Evolutionary conservation across 2,888 invertebrate species (phyloP).

Genomic region (Agriopis aurantiaria): DNA sequence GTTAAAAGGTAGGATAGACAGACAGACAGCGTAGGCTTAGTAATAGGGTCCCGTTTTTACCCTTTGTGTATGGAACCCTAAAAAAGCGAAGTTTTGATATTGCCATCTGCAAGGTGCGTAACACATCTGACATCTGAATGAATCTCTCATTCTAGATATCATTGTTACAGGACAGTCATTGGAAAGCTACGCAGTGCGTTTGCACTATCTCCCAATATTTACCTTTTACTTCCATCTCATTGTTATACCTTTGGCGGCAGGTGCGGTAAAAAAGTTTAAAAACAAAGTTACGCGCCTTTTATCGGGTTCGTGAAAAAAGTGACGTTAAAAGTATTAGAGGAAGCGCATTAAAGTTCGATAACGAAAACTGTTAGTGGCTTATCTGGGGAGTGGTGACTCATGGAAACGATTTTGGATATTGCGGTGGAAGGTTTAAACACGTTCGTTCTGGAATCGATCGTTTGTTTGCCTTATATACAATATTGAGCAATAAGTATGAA

Average conservation of each 20-base stretch:
- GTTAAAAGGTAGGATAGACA: no score
- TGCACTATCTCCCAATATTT: slow-evolving; percentile 68
- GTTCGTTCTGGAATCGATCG: neutral
- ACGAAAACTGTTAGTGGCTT: slow-evolving; percentile 43
- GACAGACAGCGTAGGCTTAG: no score
- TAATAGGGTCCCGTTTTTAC: no score
- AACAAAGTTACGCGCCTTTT: slow-evolving; percentile 58
- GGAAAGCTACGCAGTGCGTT: slow-evolving; percentile 59
- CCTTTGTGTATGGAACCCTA: neutral
- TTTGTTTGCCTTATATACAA: neutral
- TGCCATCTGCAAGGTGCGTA: slow-evolving; percentile 58
- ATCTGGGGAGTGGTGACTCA: slow-evolving; percentile 37
- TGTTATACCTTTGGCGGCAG: slow-evolving; percentile 67
- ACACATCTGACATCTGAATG: slow-evolving; percentile 67
- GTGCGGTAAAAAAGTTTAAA: slow-evolving; percentile 66
- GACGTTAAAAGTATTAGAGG: slow-evolving; percentile 62
- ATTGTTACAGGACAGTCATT: slow-evolving; percentile 77
- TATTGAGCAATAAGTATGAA: neutral
- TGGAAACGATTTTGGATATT: neutral
- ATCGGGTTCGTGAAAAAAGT: slow-evolving; percentile 68
- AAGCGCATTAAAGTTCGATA: slow-evolving; percentile 56
- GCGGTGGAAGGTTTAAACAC: slow-evolving; percentile 3
- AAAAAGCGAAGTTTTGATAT: slow-evolving; percentile 35
- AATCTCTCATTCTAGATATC: slow-evolving; percentile 45
- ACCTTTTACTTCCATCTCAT: slow-evolving; percentile 65